Conservation (phyloP, 64 coral and sea anemone species). For the Pachyseris speciosa region DNA sequence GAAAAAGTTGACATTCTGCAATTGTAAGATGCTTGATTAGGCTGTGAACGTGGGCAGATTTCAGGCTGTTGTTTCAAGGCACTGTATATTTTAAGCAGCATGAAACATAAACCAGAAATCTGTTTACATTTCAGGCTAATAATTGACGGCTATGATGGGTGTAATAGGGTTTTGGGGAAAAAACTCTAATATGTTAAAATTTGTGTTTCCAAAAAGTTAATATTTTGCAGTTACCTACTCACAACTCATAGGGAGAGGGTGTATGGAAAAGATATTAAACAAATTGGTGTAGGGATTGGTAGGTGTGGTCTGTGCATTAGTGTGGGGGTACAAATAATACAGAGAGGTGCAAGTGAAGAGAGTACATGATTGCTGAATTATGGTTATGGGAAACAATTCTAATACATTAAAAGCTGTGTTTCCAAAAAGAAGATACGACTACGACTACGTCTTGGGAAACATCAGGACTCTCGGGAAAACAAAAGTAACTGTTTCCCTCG, state of each 20-base stretch:
- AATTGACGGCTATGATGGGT: conserved; percentile 2
- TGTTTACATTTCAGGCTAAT: not conserved
- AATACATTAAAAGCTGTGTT: not conserved
- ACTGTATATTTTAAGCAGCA: no score
- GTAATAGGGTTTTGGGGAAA: not conserved
- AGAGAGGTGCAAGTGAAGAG: not conserved
- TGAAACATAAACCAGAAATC: not conserved
- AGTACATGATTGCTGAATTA: not conserved
- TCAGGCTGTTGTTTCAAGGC: conserved; percentile 6
- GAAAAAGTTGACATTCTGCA: not conserved
- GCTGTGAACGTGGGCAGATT: not conserved
- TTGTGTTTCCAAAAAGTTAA: not conserved
- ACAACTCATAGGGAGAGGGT: conserved; percentile 1
- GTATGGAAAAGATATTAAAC: conserved; percentile 12
- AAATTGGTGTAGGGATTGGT: not conserved
- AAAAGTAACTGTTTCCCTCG: no score
- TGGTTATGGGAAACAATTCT: not conserved
- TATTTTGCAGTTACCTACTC: conserved; percentile 13
- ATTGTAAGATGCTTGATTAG: not conserved
- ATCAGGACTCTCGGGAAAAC: no score
- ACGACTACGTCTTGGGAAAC: no score
- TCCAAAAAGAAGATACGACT: no score
- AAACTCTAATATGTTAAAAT: not conserved
- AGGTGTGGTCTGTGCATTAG: not conserved
- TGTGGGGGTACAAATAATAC: not conserved